These are phyloP conservation scores for Macaria liturata DNA, from an alignment of 2,888 invertebrate genomes.

Conservation along the genomic window DNA sequence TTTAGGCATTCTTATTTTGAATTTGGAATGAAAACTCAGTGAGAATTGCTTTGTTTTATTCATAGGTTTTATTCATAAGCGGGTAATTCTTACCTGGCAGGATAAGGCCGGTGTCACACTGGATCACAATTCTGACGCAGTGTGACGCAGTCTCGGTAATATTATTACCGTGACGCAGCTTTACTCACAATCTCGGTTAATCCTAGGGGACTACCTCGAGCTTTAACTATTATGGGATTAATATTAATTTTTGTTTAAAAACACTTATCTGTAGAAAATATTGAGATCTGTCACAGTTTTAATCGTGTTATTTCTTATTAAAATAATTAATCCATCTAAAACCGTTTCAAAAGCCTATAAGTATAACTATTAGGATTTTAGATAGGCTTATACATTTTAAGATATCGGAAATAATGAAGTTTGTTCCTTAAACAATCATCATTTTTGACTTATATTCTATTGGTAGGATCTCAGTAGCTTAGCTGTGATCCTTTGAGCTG, in stretches of 20 bases:
- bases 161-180: conserved; percentile 23
- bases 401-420: no score
- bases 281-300: no score
- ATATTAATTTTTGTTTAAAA: no score
- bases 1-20: background rate
- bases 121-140: conserved; percentile 16
- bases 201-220: conserved; percentile 7
- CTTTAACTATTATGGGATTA: no score
- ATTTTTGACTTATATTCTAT: no score
- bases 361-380: no score
- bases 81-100: conserved; percentile 13
- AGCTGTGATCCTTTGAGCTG: conserved; percentile 7
- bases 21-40: background rate
- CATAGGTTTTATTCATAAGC: conserved; percentile 8
- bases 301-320: no score
- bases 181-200: conserved; percentile 23
- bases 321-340: no score
- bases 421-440: no score
- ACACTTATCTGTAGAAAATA: no score
- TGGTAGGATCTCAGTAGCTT: background rate
- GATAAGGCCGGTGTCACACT: conserved; percentile 24
- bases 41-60: conserved; percentile 2
- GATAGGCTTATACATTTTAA: no score
- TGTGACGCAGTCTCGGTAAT: conserved; percentile 19
- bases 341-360: no score